These are phyloP conservation scores for Athene cunicularia DNA, from an alignment of 2,113 vertebrate genomes.

Conservation along the genomic window DNA sequence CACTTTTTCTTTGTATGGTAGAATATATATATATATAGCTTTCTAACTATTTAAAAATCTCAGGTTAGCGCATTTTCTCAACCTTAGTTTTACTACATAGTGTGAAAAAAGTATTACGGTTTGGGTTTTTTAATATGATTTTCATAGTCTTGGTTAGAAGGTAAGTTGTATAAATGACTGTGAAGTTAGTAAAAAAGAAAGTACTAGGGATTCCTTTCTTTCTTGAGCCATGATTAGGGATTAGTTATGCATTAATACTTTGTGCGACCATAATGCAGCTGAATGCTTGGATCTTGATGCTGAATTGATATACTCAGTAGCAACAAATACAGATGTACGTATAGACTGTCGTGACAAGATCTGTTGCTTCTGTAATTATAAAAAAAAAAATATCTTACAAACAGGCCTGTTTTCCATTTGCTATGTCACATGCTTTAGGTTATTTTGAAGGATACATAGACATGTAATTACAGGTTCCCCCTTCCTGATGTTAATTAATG, in stretches of 20 bases:
- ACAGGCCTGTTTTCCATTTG: background rate
- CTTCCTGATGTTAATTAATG: background rate
- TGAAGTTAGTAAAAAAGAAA: background rate
- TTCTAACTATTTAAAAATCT: background rate
- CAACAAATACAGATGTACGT: background rate
- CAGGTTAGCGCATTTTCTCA: background rate
- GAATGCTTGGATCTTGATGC: background rate
- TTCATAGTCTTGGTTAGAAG: background rate
- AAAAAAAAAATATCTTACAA: background rate
- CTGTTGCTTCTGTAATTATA: background rate
- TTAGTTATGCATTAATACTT: background rate
- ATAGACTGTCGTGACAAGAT: background rate
- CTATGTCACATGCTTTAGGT: background rate
- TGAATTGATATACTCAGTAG: background rate
- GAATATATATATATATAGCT: background rate
- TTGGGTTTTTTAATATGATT: background rate
- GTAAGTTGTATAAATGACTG: background rate
- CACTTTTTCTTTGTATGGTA: background rate
- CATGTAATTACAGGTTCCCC: background rate
- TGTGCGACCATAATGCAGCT: background rate
- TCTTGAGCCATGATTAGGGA: background rate
- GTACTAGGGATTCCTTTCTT: background rate
- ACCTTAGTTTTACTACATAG: background rate
- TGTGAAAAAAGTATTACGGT: background rate
- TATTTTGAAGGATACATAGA: background rate